Evolutionary conservation across 2,113 vertebrate species (phyloP), one percentile per base, ranked within the genome.

Genomic region (Gopherus evgoodei): DNA sequence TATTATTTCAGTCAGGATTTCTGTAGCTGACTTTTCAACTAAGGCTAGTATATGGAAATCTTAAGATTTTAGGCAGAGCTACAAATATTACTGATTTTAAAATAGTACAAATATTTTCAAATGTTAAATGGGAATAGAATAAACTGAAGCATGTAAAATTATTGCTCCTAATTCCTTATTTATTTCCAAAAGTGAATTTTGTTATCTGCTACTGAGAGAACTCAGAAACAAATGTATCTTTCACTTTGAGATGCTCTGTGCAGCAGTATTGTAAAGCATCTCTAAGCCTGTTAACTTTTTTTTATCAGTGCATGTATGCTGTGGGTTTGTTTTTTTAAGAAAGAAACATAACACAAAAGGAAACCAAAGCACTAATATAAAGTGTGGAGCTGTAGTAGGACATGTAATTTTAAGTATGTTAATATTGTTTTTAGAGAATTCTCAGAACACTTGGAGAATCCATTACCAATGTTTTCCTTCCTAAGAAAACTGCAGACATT

Each of bases 171-270:
- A 72, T 93, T 93, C 94, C 95, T 96, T 95, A 87, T 92, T 3
- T 97, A 44, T 96, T 97, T 97, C 94, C 91, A 85, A 93, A 97
- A 90, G 95, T 88, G 95, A 90, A 85, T 97, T 98, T 84, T 97
- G 91, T 84, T 94, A 56, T 94, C 91, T 87, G 96, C 91, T 96
- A 83, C 90, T 89, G 79, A 94, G 81, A 93, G 83, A 81, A 47
- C 79, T 47, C 94, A 91, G 85, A 4, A 91, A 90, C 89, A 94
- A 95, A 44, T 87, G 86, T 90, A n/a, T 92, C 81, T 59, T n/a
- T 94, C 95, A 86, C 93, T 88, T 95, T 82, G 95, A 96, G 91
- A 59, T 93, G 89, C 50, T 81, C 94, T 92, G 90, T 94, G 42
- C 86, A 93, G 95, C 86, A 79, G 95, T 92, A 83, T 90, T 94